Percentiles rank a stretch among this genome's conserved stretches.
These are phyloP conservation scores for Xerus inauris DNA, from an alignment of 2,113 vertebrate genomes.

Conservation along the genomic window DNA sequence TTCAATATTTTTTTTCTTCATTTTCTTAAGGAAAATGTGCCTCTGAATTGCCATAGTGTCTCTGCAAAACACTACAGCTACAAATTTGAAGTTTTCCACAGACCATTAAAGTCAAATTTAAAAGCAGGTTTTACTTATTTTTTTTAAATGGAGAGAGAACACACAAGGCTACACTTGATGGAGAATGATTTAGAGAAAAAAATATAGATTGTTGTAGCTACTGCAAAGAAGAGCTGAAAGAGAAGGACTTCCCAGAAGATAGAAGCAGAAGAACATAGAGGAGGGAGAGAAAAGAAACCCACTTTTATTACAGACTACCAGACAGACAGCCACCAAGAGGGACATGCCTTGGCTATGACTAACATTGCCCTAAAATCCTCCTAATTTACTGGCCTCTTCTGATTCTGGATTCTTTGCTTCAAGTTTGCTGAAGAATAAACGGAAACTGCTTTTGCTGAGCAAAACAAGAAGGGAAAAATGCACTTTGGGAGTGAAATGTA, in stretches of 20 bases:
- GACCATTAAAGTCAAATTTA: not conserved
- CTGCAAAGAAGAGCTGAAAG: not conserved
- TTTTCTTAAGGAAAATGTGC: not conserved
- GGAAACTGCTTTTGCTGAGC: conserved; percentile 52
- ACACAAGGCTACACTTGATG: not conserved
- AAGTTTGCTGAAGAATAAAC: conserved; percentile 55
- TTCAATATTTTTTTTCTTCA: not conserved
- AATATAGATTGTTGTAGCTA: not conserved
- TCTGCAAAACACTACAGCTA: not conserved
- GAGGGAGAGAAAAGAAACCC: not conserved
- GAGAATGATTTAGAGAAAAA: not conserved
- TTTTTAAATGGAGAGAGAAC: not conserved
- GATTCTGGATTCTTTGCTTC: not conserved
- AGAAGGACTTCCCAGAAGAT: not conserved
- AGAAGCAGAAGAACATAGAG: not conserved
- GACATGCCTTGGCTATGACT: not conserved
- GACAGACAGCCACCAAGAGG: not conserved
- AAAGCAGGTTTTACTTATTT: not conserved
- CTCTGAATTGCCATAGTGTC: not conserved
- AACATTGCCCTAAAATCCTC: not conserved
- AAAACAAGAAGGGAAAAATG: conserved; percentile 44
- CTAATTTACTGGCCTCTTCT: not conserved
- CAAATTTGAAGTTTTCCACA: conserved; percentile 14
- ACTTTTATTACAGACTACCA: not conserved
- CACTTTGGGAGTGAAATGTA: conserved; percentile 55